phyloP scores from a whole-genome alignment of 2,797 vertebrate genomes.

The Mastacembelus armatus region DNA sequence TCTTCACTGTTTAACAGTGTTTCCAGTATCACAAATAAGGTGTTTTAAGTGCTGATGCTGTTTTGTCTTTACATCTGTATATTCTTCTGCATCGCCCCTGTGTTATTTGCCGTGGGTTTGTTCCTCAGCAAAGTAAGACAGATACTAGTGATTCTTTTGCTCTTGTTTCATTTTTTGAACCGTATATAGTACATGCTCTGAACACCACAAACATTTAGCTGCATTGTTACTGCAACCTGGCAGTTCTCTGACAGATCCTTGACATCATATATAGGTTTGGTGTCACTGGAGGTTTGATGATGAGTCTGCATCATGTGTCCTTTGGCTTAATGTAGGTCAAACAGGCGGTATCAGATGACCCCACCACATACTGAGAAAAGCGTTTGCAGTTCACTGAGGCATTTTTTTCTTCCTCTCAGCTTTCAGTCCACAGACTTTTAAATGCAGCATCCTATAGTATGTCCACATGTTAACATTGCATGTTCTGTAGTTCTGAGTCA shows the following conservation, averaged over 20 bases:
- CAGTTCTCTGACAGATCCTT: conserved; percentile 10
- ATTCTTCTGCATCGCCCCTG: too few species aligned
- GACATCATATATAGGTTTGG: background rate
- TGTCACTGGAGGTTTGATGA: conserved; percentile 10
- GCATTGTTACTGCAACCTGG: conserved; percentile 6
- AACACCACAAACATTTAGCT: background rate
- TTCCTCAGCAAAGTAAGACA: too few species aligned
- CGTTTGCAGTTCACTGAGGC: conserved; percentile 21
- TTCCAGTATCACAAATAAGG: too few species aligned
- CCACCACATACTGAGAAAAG: conserved; percentile 9
- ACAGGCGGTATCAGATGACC: conserved; percentile 33
- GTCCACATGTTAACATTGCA: too few species aligned
- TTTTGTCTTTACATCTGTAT: too few species aligned
- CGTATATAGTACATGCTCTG: too few species aligned
- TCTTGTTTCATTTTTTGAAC: too few species aligned
- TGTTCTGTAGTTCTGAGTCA: background rate
- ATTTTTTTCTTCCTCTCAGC: conserved; percentile 1
- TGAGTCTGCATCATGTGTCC: conserved; percentile 17
- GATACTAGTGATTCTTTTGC: too few species aligned
- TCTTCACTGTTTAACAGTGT: too few species aligned
- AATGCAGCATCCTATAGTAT: conserved; percentile 8
- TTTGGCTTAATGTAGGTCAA: conserved; percentile 39
- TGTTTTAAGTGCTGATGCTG: too few species aligned
- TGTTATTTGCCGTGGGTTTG: too few species aligned
- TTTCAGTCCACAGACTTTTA: conserved; percentile 3